A percentile compares a stretch with the other conserved stretches of the same genome.
phyloP scores from a whole-genome alignment of 2,888 invertebrate genomes.

The Eulithis prunata region DNA sequence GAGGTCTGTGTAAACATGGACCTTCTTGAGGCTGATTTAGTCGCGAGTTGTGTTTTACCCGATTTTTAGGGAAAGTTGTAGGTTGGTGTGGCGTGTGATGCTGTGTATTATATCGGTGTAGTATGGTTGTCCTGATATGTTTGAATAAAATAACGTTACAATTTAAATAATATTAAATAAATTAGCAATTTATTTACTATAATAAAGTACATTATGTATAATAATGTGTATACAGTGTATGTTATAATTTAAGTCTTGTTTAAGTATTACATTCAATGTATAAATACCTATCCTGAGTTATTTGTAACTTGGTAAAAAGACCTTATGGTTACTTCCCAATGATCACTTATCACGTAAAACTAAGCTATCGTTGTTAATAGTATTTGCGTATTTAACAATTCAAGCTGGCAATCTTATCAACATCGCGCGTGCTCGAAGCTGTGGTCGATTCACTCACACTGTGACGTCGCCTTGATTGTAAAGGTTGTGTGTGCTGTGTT shows the following conservation, averaged over 20 bases:
- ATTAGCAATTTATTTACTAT: no score
- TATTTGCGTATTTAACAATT: constrained; percentile 28
- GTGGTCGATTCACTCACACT: constrained; percentile 76
- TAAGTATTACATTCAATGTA: no score
- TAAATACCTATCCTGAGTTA: no score
- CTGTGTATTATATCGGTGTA: not conserved
- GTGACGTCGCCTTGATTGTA: constrained; percentile 61
- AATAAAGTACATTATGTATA: no score
- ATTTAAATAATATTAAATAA: no score
- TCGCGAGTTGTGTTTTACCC: constrained; percentile 24
- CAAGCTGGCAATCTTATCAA: constrained; percentile 54
- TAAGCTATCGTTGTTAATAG: constrained; percentile 6
- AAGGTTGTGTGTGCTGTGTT: constrained; percentile 62
- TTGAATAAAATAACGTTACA: no score
- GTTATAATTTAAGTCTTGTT: no score
- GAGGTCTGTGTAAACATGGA: constrained; percentile 49
- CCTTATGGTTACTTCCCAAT: not conserved
- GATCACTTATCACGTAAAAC: not conserved
- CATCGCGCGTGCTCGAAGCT: constrained; percentile 49
- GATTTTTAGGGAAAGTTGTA: constrained; percentile 20
- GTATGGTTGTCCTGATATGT: no score
- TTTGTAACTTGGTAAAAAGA: no score
- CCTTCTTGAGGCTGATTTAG: constrained; percentile 52
- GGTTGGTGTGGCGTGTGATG: not conserved
- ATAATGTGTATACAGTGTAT: no score